Evolutionary conservation across 2,113 vertebrate species (phyloP).

Genomic region (Mandrillus leucophaeus): DNA sequence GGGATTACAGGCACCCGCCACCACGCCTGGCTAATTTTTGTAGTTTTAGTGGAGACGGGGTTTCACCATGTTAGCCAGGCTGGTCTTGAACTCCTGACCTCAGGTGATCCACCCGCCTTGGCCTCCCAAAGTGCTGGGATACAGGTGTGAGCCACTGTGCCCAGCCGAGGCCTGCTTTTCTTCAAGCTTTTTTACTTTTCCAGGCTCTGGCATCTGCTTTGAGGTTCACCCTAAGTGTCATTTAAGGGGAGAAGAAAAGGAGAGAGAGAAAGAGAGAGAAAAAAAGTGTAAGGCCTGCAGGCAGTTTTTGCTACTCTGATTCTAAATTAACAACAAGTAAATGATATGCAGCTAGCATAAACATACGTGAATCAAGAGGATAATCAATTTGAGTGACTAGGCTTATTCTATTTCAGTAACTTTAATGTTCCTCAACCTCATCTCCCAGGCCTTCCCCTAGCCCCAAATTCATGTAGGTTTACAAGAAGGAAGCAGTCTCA

Average conservation of each 20-base stretch:
- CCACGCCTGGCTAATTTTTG: no score
- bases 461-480: not conserved
- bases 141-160: no score
- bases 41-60: no score
- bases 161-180: not conserved
- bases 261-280: not conserved
- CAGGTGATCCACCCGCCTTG: no score
- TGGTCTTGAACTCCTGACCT: no score
- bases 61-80: no score
- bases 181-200: constrained; percentile 22
- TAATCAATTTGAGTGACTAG: constrained; percentile 12
- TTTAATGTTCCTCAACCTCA: not conserved
- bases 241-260: not conserved
- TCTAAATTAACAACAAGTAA: constrained; percentile 35
- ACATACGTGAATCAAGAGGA: not conserved
- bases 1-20: no score
- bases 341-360: not conserved
- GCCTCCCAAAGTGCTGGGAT: no score
- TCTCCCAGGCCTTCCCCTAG: not conserved
- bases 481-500: not conserved
- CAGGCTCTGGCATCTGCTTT: not conserved
- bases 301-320: constrained; percentile 6
- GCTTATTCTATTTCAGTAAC: not conserved
- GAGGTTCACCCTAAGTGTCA: not conserved
- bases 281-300: not conserved